Base-by-base conservation (phyloP, 2,888 invertebrate species). In the Mimumesa dahlbomi region DNA sequence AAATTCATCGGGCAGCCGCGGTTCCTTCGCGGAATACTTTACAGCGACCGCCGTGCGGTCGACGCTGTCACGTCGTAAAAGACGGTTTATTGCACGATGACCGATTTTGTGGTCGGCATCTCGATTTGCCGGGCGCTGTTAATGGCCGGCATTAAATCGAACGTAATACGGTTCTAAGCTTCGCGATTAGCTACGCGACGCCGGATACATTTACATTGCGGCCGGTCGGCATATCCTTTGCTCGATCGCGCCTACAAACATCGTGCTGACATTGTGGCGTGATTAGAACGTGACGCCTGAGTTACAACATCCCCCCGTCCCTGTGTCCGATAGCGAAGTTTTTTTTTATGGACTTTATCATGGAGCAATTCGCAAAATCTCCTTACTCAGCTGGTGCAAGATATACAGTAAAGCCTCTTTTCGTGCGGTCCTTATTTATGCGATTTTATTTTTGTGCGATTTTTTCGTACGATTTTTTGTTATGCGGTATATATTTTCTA, bases 31-130 rank as follows among this genome's bases (percentile, higher is more conserved):
- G 3, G 52, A 50, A 54, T n/a, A 19, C 31, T 50, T 57, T 3
- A 11, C 18, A 36, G 43, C 59, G 50, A 58, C 49, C n/a, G 38
- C 70, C 48, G 25, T 54, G 70, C 25, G 70, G 65, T 71, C 49
- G 49, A 13, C 6, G 69, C 52, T 58, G 69, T 52, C 73, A 45
- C 53, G 13, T 56, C 63, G 56, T 72, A 66, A 64, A n/a, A 73
- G 66, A 56, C 56, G 52, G 69, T 73, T 73, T 71, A 71, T 42
- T 34, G 58, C 71, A 31, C 52, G 61, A 54, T 61, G 65, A 69
- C 72, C 75, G 74, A 77, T 77, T 75, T 73, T 81, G 77, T 59
- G 76, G 79, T 77, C 66, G 63, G 38, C 46, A 70, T 72, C 73
- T 73, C 75, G 70, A 79, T 74, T 71, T 66, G 56, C 56, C 22